Conservation (phyloP, 2,888 invertebrate genomes). For the Pandemis cinnamomeana region DNA sequence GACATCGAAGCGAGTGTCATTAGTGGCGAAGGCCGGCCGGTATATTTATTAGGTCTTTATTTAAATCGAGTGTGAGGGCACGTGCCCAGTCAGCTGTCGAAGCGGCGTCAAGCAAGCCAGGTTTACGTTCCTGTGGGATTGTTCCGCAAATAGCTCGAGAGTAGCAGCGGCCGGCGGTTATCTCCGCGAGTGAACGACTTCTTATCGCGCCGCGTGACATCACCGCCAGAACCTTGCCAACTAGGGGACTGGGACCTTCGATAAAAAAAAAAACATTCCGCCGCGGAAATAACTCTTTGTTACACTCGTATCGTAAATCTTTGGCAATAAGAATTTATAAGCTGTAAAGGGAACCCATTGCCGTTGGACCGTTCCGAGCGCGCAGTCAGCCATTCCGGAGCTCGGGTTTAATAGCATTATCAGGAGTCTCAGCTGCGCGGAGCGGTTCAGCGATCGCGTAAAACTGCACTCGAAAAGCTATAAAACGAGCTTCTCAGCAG, state of each 20-base stretch:
- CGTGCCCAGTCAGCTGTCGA: constrained; percentile 58
- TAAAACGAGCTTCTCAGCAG: constrained; percentile 52
- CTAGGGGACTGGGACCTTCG: constrained; percentile 37
- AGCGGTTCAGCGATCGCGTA: constrained; percentile 44
- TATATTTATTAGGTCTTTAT: constrained; percentile 38
- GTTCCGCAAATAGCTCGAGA: constrained; percentile 69
- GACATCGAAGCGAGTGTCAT: constrained; percentile 14
- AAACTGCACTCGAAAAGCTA: constrained; percentile 57
- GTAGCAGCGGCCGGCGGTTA: constrained; percentile 49
- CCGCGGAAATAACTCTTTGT: constrained; percentile 19
- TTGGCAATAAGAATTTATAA: constrained; percentile 42
- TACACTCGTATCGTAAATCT: constrained; percentile 22
- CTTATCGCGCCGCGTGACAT: constrained; percentile 74
- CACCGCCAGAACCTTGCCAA: constrained; percentile 61
- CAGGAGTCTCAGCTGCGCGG: constrained; percentile 42
- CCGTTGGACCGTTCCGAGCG: constrained; percentile 11
- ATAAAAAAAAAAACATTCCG: constrained; percentile 22
- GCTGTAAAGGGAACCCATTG: constrained; percentile 41
- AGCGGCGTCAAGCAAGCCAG: constrained; percentile 49
- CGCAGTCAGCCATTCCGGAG: constrained; percentile 25
- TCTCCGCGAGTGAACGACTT: constrained; percentile 76
- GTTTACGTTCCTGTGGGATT: constrained; percentile 64
- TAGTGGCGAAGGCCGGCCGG: constrained; percentile 21
- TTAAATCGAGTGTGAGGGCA: constrained; percentile 27
- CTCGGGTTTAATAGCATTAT: constrained; percentile 24